These are phyloP conservation scores for Protaetia brevitarsis DNA, from an alignment of 1,140 invertebrate genomes.

Conservation along the genomic window DNA sequence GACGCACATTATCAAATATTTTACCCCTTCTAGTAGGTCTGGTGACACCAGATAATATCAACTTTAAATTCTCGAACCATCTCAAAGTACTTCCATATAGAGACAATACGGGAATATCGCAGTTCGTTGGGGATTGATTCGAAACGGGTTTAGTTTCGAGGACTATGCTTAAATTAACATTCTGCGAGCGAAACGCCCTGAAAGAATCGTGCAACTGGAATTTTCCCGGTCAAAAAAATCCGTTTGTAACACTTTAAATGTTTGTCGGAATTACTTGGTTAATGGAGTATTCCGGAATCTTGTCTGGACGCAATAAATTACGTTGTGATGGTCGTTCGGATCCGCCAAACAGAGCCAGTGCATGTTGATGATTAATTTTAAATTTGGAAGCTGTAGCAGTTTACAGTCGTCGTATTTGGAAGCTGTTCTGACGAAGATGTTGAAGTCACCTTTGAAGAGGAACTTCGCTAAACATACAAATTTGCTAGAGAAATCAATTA, in stretches of 20 bases:
- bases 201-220: conserved; percentile 78
- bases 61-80: conserved; percentile 94
- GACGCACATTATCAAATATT: conserved; percentile 80
- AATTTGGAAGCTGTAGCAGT: conserved; percentile 84
- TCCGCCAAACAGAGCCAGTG: conserved; percentile 91
- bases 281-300: conserved; percentile 94
- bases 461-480: conserved; percentile 69
- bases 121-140: conserved; percentile 54
- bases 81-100: conserved; percentile 90
- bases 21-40: conserved; percentile 87
- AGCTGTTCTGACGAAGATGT: conserved; percentile 89
- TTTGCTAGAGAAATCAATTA: conserved; percentile 11
- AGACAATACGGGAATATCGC: conserved; percentile 72
- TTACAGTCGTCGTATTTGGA: conserved; percentile 98
- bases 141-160: conserved; percentile 80
- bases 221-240: too few relatives aligned
- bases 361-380: conserved; percentile 82
- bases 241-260: not conserved
- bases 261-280: conserved; percentile 78
- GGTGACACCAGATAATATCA: conserved; percentile 93
- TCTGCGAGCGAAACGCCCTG: conserved; percentile 90
- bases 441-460: conserved; percentile 80
- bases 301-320: conserved; percentile 93
- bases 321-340: conserved; percentile 93
- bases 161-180: conserved; percentile 82